A percentile compares a stretch with the other conserved stretches of the same genome.
These are phyloP conservation scores for Sebastes iracundus DNA, from an alignment of 2,797 vertebrate genomes.

Conservation along the genomic window DNA sequence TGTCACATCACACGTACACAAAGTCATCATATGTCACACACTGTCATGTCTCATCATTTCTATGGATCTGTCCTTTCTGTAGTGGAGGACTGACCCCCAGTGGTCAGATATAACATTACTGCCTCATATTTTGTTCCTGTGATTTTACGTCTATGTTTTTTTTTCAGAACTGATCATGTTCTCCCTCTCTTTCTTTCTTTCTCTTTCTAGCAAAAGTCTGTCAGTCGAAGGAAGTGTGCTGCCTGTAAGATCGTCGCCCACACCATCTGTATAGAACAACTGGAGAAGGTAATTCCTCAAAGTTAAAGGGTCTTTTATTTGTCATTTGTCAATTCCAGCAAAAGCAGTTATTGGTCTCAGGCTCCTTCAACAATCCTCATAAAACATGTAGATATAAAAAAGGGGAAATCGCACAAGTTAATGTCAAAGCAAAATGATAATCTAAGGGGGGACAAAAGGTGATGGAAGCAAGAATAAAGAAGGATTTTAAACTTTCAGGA, in stretches of 20 bases:
- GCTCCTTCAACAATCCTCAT: too few species aligned
- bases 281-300: constrained; percentile 89
- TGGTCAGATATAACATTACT: constrained; percentile 8
- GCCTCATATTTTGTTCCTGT: neutral
- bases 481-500: neutral
- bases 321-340: neutral
- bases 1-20: neutral
- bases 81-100: constrained; percentile 2
- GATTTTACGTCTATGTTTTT: neutral
- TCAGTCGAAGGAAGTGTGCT: constrained; percentile 91
- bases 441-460: neutral
- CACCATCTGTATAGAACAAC: constrained; percentile 91
- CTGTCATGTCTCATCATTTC: neutral
- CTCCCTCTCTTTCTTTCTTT: neutral
- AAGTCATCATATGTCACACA: neutral
- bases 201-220: constrained; percentile 89
- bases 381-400: too few species aligned
- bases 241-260: constrained; percentile 96
- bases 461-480: neutral
- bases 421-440: too few species aligned
- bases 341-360: too few species aligned
- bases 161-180: neutral
- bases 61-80: neutral
- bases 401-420: too few species aligned
- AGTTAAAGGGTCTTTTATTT: neutral